Conservation (phyloP, 2,888 invertebrate genomes). For the Lacanobia oleracea region DNA sequence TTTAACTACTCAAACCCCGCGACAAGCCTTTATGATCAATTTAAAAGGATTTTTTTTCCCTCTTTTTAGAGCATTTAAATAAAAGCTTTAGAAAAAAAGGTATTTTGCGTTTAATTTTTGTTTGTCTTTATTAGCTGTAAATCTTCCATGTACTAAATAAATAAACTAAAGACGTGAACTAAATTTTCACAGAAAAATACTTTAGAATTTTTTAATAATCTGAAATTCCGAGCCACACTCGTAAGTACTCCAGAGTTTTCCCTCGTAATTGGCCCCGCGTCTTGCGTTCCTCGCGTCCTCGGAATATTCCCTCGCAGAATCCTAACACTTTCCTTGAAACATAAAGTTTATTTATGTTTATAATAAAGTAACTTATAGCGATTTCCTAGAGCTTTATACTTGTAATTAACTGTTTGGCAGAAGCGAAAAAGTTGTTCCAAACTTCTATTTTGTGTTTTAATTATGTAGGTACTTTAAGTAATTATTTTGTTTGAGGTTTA, state of each 20-base stretch:
- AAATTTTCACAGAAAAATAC: not conserved
- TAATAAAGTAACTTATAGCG: constrained; percentile 51
- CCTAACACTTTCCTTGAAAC: constrained; percentile 34
- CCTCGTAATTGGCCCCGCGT: constrained; percentile 23
- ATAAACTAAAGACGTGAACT: too few species aligned
- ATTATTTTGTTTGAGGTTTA: not conserved
- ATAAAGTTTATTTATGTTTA: constrained; percentile 58
- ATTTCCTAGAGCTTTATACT: constrained; percentile 39
- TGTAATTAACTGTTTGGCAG: constrained; percentile 43
- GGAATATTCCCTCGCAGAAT: constrained; percentile 31
- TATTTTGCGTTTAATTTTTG: too few species aligned
- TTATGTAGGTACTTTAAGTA: constrained; percentile 2
- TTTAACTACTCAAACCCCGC: too few species aligned
- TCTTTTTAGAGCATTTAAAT: too few species aligned
- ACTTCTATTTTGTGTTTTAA: constrained; percentile 18
- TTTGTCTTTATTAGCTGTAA: too few species aligned
- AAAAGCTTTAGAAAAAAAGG: too few species aligned
- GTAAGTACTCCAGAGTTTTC: constrained; percentile 2
- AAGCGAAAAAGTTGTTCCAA: constrained; percentile 25
- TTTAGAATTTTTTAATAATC: not conserved
- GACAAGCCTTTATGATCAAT: too few species aligned
- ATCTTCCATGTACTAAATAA: too few species aligned
- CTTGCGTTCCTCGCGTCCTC: not conserved
- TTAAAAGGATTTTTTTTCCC: too few species aligned
- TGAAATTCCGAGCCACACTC: constrained; percentile 8